Base-by-base conservation (phyloP, 2,797 vertebrate genomes). In the Acanthopagrus latus region DNA sequence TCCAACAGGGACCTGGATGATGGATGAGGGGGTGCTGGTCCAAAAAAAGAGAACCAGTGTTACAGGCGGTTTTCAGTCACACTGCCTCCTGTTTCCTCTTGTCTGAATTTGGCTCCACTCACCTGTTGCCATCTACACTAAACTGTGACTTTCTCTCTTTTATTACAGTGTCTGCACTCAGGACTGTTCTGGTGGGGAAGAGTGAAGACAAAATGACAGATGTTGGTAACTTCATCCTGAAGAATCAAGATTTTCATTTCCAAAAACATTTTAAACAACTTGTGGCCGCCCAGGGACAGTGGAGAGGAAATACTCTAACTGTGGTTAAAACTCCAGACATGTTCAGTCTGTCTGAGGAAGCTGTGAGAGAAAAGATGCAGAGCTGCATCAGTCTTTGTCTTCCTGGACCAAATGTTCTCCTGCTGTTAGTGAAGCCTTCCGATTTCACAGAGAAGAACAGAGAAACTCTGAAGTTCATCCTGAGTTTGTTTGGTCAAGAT, bases 101-200 rank as follows among this genome's bases (percentile, higher is more conserved):
- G 27, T 29, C 3, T 29, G 27, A 29, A 29, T 29, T 3, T 29
- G 27, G 27, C 27, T 29, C 27, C 27, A 29, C 27, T 29, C 27
- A 29, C 27, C 27, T 29, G 27, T 3, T 29, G 27, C 27, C 3
- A 29, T 3, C 27, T 27, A 29, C 27, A 27, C 27, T 29, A 29
- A 29, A 29, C 27, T 29, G 27, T 29, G 27, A 29, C 60, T 18
- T 75, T 86, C 0, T 7, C 11, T 43, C 43, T 43, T 3, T 43
- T 43, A 43, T 67, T 14, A 29, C 66, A 77, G 75, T 1, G 0
- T 17, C 21, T 27, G 13, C 0, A 12, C 0, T 84, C n/a, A 83
- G 82, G 56, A 71, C 90, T 21, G 73, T 90, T 21, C 20, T 85
- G 5, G 1, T 90, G 20, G 86, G 89, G 14, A 88, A 74, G 27